Evolutionary conservation across 2,797 vertebrate species (phyloP).

Genomic region (Scolopax rusticola): DNA sequence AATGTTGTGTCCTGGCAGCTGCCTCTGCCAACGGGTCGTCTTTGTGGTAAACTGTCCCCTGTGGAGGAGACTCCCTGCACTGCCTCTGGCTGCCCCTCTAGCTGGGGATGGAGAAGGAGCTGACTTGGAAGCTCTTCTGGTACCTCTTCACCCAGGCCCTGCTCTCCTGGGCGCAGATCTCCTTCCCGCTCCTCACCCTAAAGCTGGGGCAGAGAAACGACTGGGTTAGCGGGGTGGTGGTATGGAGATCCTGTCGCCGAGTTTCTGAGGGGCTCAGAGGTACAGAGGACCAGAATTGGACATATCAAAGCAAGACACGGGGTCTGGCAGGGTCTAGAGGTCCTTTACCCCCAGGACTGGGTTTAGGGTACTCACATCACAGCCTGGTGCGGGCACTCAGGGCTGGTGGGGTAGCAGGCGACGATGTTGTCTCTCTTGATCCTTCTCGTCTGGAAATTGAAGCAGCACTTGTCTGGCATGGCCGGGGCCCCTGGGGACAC

Average conservation of each 20-base stretch:
- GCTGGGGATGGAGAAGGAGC: slow-evolving; percentile 64
- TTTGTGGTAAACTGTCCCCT: accelerated
- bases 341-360: neutral
- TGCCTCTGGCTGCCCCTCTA: accelerated
- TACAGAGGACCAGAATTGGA: neutral
- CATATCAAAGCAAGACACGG: neutral
- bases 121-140: slow-evolving; percentile 47
- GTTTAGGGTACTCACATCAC: slow-evolving; percentile 56
- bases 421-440: slow-evolving; percentile 58
- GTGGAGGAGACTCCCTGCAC: accelerated
- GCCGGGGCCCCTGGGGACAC: slow-evolving; percentile 35
- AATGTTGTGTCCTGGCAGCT: neutral
- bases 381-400: slow-evolving; percentile 28
- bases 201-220: slow-evolving; percentile 14
- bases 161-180: slow-evolving; percentile 42
- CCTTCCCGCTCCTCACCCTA: slow-evolving; percentile 36
- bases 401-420: slow-evolving; percentile 57
- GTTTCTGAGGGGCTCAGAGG: accelerated
- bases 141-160: slow-evolving; percentile 52
- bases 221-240: accelerated
- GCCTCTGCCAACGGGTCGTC: neutral
- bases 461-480: slow-evolving; percentile 43
- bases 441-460: slow-evolving; percentile 37
- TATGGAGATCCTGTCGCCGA: accelerated
- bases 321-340: neutral